Percentiles rank a stretch among this genome's conserved stretches.
These are phyloP conservation scores for Alca torda DNA, from an alignment of 2,797 vertebrate species.

Conservation along the genomic window DNA sequence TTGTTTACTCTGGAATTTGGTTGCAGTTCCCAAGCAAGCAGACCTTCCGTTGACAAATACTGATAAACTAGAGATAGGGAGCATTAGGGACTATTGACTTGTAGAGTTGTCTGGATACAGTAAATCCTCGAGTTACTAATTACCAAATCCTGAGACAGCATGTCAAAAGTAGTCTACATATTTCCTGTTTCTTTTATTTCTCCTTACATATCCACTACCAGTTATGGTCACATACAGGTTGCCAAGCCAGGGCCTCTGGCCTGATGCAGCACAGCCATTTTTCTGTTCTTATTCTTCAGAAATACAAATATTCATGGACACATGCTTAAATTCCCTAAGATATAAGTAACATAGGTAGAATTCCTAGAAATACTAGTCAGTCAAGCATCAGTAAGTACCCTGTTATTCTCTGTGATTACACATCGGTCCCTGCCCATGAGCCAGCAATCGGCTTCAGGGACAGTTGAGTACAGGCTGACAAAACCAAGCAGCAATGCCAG, in stretches of 20 bases:
- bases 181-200: neutral
- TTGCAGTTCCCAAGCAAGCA: neutral
- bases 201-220: neutral
- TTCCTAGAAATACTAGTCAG: constrained; percentile 31
- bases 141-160: neutral
- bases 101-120: neutral
- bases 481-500: neutral
- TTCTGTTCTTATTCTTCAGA: neutral
- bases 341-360: neutral
- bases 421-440: neutral
- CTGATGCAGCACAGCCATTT: neutral
- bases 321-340: neutral
- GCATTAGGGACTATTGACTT: neutral
- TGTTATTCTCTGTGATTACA: neutral
- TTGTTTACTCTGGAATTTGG: neutral
- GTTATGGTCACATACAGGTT: neutral
- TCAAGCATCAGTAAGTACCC: neutral
- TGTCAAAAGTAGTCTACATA: neutral
- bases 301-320: neutral
- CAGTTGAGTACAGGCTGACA: neutral
- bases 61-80: neutral
- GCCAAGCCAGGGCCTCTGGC: neutral
- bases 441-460: neutral
- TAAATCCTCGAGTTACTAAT: neutral
- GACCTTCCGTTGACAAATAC: constrained; percentile 9